Evolutionary conservation across 2,113 vertebrate species (phyloP).

Genomic region (Camelus dromedarius): DNA sequence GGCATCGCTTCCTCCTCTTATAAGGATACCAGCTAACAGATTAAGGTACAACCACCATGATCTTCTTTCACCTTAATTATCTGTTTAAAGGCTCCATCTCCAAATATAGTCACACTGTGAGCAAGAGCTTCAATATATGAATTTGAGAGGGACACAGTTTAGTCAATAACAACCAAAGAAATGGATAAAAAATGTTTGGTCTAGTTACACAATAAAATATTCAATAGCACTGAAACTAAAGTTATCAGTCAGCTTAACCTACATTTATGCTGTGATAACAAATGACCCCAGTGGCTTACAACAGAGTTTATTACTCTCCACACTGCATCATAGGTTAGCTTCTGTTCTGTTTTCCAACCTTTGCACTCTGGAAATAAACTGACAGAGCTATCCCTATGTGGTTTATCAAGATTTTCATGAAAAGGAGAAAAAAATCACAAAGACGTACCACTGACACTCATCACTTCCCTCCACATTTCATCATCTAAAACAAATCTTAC

Average conservation of each 20-base stretch:
- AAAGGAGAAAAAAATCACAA: not conserved
- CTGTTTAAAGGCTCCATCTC: not conserved
- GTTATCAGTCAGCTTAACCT: not conserved
- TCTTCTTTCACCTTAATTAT: not conserved
- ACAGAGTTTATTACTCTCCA: not conserved
- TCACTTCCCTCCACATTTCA: not conserved
- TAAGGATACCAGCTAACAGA: not conserved
- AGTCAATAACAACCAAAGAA: not conserved
- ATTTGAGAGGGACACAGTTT: not conserved
- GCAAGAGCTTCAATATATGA: not conserved
- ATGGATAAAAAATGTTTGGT: not conserved
- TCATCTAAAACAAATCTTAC: not conserved
- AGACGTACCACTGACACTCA: not conserved
- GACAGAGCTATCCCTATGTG: not conserved
- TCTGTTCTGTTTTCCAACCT: not conserved
- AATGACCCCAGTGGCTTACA: not conserved
- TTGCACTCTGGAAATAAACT: not conserved
- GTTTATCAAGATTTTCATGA: not conserved
- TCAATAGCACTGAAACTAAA: not conserved
- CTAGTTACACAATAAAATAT: not conserved
- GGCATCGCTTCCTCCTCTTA: not conserved
- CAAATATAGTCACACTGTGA: not conserved
- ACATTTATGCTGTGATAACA: not conserved
- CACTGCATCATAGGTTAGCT: not conserved
- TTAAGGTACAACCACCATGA: not conserved